Evolutionary conservation across 2,797 vertebrate genomes (phyloP), one percentile per base, ranked within the genome.

Genomic region (Euphonia xanthogaster): DNA sequence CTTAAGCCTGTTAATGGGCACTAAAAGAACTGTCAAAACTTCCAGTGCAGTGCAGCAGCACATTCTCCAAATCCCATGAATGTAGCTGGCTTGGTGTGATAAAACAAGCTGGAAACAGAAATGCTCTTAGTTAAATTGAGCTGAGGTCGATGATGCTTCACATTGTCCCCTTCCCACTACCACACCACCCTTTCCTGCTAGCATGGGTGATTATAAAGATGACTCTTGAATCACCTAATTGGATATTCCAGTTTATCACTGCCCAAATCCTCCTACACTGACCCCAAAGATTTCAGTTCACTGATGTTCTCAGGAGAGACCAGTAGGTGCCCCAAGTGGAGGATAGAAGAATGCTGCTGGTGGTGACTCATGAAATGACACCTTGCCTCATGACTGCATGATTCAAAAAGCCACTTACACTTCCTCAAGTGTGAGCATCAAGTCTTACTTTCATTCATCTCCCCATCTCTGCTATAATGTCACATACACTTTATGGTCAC

Each of bases 1-100:
- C 89, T 91, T 91, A 94, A 96, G 86, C 57, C 55, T 93, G 86
- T 96, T 94, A 90, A 90, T 95, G 84, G 71, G 73, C 86, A 86
- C 37, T 93, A 71, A 89, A 92, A 68, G 91, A 93, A 73, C 86
- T 91, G 86, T 91, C 83, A 86, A 79, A 96, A 89, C 42, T 89
- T 82, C 72, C 68, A 78, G 13, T 40, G 24, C 42, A 51, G 55
- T 24, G 27, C 4, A 4, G 77, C 92, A 91, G 88, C 76, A 67
- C 65, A 91, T 91, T 70, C 68, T 80, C 73, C 82, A 95, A 95
- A 96, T 92, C 92, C 87, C 91, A 70, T 39, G 66, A 68, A 88
- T 54, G 48, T 50, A 89, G 80, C 72, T 28, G 57, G 42, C 65
- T 71, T 92, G 55, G 73, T 74, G 91, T 62, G 88, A 90, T 73